Base-by-base conservation (phyloP, 2,888 invertebrate genomes). In the Gymnoscelis rufifasciata region DNA sequence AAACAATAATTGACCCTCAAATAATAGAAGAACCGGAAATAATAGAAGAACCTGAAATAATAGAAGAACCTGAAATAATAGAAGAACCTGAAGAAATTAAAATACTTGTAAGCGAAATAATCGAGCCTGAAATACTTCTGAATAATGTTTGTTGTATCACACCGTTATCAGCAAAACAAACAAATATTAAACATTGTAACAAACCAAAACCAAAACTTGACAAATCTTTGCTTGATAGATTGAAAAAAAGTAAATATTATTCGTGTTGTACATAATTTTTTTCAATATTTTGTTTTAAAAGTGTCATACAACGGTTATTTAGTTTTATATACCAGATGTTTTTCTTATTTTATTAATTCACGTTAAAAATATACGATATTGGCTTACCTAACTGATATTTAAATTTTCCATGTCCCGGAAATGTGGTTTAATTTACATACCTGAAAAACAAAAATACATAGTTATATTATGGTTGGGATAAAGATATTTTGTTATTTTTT, bases 161-260 rank as follows among this genome's bases (percentile, higher is more conserved):
- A n/a, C 33, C 33, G 1, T 6, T 15, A n/a, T 14, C 33, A 14
- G 15, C 15, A 10, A 35, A 19, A 10, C 35, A 2, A 15, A 11
- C 2, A 7, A 15, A 19, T 19, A 15, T 10, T 10, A 10, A 23
- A 11, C 11, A 3, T 15, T 35, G 35, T 15, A 19, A 35, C n/a
- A 35, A 35, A 11, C 19, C 11, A 1, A 15, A 19, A 11, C 19
- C 35, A 8, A 35, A 35, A 15, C 19, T 35, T 10, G 35, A 35
- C 11, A 30, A 38, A 29, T 19, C 24, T 1, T 24, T 38, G 19
- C 11, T 40, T 14, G 54, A 52, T 54, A 54, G 52, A 36, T 29
- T 35, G 19, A 7, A 19, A 6, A 40, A 15, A 30, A 33, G 49
- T 27, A 43, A n/a, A 43, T 35, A 35, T 11, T 35, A 35, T 35